These are phyloP conservation scores for Pseudomyrmex gracilis DNA, from an alignment of 1,140 invertebrate genomes.

Conservation along the genomic window DNA sequence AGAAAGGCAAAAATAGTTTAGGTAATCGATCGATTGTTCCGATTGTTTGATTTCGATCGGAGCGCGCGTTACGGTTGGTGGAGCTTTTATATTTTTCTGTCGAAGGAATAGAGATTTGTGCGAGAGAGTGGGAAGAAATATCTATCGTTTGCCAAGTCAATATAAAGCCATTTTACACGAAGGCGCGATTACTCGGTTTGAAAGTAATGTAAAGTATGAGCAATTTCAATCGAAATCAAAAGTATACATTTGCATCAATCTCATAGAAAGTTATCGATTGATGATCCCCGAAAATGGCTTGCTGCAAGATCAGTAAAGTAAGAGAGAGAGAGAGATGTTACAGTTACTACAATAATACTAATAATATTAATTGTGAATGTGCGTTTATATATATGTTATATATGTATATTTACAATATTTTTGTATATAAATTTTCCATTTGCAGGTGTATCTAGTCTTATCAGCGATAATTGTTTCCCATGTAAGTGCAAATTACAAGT, in stretches of 20 bases:
- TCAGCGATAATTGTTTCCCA: slow-evolving; percentile 34
- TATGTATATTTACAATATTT: background rate
- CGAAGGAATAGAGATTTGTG: slow-evolving; percentile 15
- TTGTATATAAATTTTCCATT: background rate
- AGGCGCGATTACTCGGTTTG: slow-evolving; percentile 78
- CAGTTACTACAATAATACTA: background rate
- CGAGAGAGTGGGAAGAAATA: slow-evolving; percentile 47
- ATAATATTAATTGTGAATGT: background rate
- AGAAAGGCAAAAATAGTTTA: slow-evolving; percentile 71
- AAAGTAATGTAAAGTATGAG: slow-evolving; percentile 77
- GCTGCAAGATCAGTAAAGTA: slow-evolving; percentile 71
- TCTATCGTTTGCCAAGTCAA: slow-evolving; percentile 73
- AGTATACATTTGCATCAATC: slow-evolving; percentile 7
- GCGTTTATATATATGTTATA: too few species aligned
- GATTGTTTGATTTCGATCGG: slow-evolving; percentile 43
- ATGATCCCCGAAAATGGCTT: slow-evolving; percentile 71
- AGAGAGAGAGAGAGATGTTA: background rate
- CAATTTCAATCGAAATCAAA: slow-evolving; percentile 45
- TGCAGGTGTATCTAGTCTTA: slow-evolving; percentile 30
- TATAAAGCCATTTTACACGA: slow-evolving; percentile 79
- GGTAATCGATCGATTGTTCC: slow-evolving; percentile 76
- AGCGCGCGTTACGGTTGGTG: slow-evolving; percentile 63
- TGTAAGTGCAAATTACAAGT: slow-evolving; percentile 29
- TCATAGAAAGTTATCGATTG: slow-evolving; percentile 34
- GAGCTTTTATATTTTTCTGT: slow-evolving; percentile 57